Base-by-base conservation (phyloP, 2,797 vertebrate species). In the Crocidura indochinensis region DNA sequence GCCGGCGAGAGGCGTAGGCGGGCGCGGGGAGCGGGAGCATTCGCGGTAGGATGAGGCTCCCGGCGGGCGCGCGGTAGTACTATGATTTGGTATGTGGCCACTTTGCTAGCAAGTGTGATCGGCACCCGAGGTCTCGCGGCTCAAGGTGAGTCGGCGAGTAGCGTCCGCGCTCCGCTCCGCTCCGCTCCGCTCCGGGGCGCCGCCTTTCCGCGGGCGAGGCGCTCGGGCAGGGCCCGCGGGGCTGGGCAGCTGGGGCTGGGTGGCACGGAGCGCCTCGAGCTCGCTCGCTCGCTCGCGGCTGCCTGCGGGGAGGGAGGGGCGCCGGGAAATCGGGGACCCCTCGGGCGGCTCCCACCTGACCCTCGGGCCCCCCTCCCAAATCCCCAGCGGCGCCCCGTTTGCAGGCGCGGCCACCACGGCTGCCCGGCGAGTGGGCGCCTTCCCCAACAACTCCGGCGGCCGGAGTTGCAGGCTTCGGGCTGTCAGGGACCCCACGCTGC, bases 21-120 rank as follows among this genome's bases (percentile, higher is more conserved):
- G 94, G 76, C 95, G 97, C 98, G 95, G 97, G 97, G 97, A 97
- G 98, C 98, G 31, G 95, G 98, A 98, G 98, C 98, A 98, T 98
- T 94, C 98, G 98, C 98, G 98, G 98, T 98, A 98, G 98, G 98
- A 98, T 98, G 98, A 98, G 98, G 98, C 97, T 97, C 97, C 96
- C 86, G 98, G 98, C 97, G 98, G 99, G 98, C 97, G 98, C 98
- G 98, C 98, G 98, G 98, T 98, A 98, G 98, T 99, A 99, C 99
- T 99, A 99, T 99, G 99, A 99, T 99, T 99, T 99, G 99, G 98
- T 99, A 99, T 99, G 99, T 99, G 99, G 98, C 99, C 98, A 98
- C 99, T 99, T 98, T 99, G 98, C 99, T 99, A 99, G 99, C 99
- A 99, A 99, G 99, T 99, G 98, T 99, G 98, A 99, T 99, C 98